These are phyloP conservation scores for Leucoptera coffeella DNA, from an alignment of 2,888 invertebrate species.

Conservation along the genomic window DNA sequence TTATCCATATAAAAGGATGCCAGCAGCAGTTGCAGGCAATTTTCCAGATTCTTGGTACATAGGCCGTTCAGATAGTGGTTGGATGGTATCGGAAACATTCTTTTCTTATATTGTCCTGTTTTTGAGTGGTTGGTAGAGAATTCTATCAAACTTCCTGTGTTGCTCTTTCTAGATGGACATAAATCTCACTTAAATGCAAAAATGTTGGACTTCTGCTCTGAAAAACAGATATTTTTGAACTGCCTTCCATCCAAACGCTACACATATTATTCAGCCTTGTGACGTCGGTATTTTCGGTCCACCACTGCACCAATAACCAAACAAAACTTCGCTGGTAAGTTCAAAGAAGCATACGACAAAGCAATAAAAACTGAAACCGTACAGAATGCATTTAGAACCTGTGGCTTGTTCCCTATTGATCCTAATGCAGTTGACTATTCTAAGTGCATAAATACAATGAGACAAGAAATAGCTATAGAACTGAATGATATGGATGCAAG, in stretches of 20 bases:
- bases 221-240: conserved; percentile 6
- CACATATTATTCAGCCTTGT: conserved; percentile 7
- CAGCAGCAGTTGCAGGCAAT: conserved; percentile 2
- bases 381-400: conserved; percentile 9
- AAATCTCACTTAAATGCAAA: conserved; percentile 5
- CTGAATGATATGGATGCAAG: too few species aligned
- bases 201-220: conserved; percentile 5
- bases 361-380: conserved; percentile 5
- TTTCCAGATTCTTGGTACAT: conserved; percentile 6
- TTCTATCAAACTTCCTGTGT: conserved; percentile 5
- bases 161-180: conserved; percentile 7
- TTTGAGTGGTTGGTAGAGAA: conserved; percentile 5
- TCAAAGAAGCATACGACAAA: conserved; percentile 6
- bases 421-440: conserved; percentile 8
- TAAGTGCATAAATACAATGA: too few species aligned
- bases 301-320: conserved; percentile 3
- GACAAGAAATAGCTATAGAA: too few species aligned
- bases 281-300: conserved; percentile 7
- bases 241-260: conserved; percentile 7
- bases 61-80: conserved; percentile 6
- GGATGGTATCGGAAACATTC: conserved; percentile 6
- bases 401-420: conserved; percentile 10
- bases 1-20: conserved; percentile 5
- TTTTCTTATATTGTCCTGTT: conserved; percentile 6
- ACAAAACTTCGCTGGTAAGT: conserved; percentile 1